phyloP scores from a whole-genome alignment of 2,113 vertebrate genomes.

The Paramormyrops kingsleyae region DNA sequence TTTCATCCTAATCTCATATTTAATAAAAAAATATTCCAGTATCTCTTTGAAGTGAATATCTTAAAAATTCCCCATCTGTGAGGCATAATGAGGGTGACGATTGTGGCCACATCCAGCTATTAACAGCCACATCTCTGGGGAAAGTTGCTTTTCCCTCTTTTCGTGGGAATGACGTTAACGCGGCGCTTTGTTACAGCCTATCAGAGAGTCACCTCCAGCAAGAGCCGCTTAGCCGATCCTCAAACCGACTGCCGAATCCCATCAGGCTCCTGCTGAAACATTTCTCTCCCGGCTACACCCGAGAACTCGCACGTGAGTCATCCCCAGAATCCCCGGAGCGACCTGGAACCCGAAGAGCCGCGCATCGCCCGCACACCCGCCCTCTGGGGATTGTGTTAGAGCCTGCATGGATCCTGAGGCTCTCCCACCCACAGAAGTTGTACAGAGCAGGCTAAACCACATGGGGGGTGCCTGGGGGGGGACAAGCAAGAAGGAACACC shows the following conservation, averaged over 20 bases:
- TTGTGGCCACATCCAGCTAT: neutral
- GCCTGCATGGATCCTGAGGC: slow-evolving; percentile 66
- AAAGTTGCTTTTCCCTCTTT: slow-evolving; percentile 20
- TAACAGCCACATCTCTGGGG: slow-evolving; percentile 4
- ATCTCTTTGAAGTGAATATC: neutral
- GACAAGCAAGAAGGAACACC: slow-evolving; percentile 69
- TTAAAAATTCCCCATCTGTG: neutral
- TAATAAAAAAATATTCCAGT: neutral
- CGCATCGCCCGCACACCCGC: slow-evolving; percentile 62
- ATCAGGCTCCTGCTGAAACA: slow-evolving; percentile 55
- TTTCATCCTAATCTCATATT: neutral
- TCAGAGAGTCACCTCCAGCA: slow-evolving; percentile 52
- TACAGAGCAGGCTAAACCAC: slow-evolving; percentile 87
- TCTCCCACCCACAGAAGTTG: slow-evolving; percentile 77
- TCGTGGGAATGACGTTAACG: slow-evolving; percentile 26
- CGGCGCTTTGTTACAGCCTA: slow-evolving; percentile 34
- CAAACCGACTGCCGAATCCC: slow-evolving; percentile 44
- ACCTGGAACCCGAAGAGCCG: slow-evolving; percentile 61
- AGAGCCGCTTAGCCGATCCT: slow-evolving; percentile 38
- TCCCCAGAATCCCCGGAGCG: slow-evolving; percentile 59
- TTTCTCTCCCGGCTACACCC: slow-evolving; percentile 72
- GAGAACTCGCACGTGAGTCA: slow-evolving; percentile 63
- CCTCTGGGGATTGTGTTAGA: slow-evolving; percentile 67
- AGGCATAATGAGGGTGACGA: neutral
- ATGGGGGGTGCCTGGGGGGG: slow-evolving; percentile 44